Evolutionary conservation across 30 jellyfish, hydroid and myxozoan species (phyloP), one percentile per base, ranked within the genome.

Genomic region (Aurelia coerulea): DNA sequence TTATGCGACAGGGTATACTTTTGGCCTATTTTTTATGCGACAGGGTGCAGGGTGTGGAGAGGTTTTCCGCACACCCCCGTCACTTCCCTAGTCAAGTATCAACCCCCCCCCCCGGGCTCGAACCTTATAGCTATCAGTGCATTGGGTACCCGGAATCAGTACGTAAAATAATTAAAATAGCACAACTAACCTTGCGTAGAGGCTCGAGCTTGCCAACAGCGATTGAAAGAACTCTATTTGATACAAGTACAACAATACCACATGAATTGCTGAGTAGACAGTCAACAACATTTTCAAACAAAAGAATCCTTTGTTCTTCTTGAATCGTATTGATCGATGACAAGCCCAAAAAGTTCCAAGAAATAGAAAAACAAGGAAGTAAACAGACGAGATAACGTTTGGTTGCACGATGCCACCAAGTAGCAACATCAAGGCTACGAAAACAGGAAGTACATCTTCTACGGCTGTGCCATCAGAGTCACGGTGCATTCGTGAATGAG

Each of bases 271-370:
- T 1, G 96, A 68, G 75, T 88, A 94, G 2, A 85, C 79, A 9
- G 97, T 88, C 58, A 94, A 71, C 39, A 87, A 65, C 18, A 89
- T 59, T 63, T 94, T 94, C 37, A 88, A 59, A 65, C 88, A 62
- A 69, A 85, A 84, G 74, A 88, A 79, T 16, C 80, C 88, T 29
- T 76, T 74, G 84, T 74, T 84, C 66, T 71, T 78, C 68, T 86
- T 78, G 72, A 94, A 65, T 41, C 87, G 80, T 39, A 79, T 65
- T 11, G 96, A 79, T 53, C 84, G 84, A 80, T 94, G 97, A 53
- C 90, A 88, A 0, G 99, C 99, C 99, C 99, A 94, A 60, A 87
- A 85, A 5, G 96, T 75, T n/a, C 99, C 99, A n/a, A 94, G 84
- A 49, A 94, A 80, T 23, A 94, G 58, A 68, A 94, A 94, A 14